Conservation (phyloP, 2,888 invertebrate species). For the Acrocera orbiculus region DNA sequence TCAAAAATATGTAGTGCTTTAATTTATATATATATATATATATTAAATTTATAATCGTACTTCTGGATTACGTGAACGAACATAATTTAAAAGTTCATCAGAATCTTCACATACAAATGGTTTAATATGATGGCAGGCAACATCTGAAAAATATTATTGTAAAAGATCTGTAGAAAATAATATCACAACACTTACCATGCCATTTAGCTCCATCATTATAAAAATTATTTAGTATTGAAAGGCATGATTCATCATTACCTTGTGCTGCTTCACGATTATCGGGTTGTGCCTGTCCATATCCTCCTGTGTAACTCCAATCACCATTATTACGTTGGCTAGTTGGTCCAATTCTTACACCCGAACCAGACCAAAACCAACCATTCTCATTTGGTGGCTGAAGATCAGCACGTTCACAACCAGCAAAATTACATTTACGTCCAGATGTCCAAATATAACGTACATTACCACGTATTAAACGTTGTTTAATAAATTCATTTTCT, state of each 20-base stretch:
- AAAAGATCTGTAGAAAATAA: no score
- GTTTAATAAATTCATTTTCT: conserved; percentile 78
- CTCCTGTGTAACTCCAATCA: conserved; percentile 79
- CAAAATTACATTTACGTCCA: conserved; percentile 82
- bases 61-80: conserved; percentile 72
- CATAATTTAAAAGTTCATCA: conserved; percentile 76
- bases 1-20: no score
- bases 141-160: no score
- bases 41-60: conserved; percentile 46
- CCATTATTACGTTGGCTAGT: conserved; percentile 77
- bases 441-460: conserved; percentile 79
- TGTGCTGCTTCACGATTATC: conserved; percentile 82
- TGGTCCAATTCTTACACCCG: conserved; percentile 78
- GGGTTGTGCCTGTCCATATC: conserved; percentile 72
- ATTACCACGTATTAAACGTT: conserved; percentile 63
- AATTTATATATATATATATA: no score
- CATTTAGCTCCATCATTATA: conserved; percentile 75
- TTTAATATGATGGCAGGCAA: conserved; percentile 71
- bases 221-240: conserved; percentile 80
- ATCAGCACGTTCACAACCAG: conserved; percentile 68
- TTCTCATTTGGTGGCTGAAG: conserved; percentile 70
- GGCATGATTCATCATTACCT: conserved; percentile 80
- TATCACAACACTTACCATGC: no score
- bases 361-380: conserved; percentile 91
- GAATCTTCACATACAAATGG: conserved; percentile 84